These are phyloP conservation scores for Notodonta ziczac DNA, from an alignment of 2,888 invertebrate species.

Conservation along the genomic window DNA sequence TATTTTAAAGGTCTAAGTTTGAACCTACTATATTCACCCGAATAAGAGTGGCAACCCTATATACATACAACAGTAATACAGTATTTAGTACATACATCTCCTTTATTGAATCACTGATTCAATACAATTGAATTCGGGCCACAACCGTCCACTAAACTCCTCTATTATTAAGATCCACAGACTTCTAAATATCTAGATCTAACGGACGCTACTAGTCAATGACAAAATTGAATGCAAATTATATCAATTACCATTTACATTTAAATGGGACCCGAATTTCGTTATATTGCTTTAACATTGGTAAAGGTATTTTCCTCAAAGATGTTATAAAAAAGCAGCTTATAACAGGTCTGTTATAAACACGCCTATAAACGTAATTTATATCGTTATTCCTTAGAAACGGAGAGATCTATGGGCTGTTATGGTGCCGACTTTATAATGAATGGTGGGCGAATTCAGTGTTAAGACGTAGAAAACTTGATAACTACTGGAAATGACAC, in stretches of 20 bases:
- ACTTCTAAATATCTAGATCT: too few relatives aligned
- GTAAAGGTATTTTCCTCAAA: constrained; percentile 3
- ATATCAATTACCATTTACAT: constrained; percentile 4
- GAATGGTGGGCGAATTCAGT: background rate
- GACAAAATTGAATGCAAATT: constrained; percentile 2
- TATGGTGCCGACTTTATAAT: constrained; percentile 8
- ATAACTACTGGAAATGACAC: too few relatives aligned
- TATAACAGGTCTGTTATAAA: constrained; percentile 19
- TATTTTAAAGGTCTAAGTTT: too few relatives aligned
- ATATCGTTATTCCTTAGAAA: constrained; percentile 29
- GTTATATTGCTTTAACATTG: background rate
- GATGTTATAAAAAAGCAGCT: constrained; percentile 20
- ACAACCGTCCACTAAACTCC: too few relatives aligned
- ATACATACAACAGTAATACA: too few relatives aligned
- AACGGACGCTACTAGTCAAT: background rate
- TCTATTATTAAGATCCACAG: too few relatives aligned
- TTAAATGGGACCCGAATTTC: background rate
- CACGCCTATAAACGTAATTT: constrained; percentile 28
- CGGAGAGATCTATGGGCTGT: constrained; percentile 27
- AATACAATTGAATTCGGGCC: too few relatives aligned
- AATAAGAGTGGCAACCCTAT: too few relatives aligned
- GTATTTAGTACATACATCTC: too few relatives aligned
- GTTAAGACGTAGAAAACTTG: background rate
- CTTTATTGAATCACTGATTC: too few relatives aligned
- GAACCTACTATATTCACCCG: too few relatives aligned